Evolutionary conservation across 2,888 invertebrate species (phyloP).

Genomic region (Cepaea hortensis): DNA sequence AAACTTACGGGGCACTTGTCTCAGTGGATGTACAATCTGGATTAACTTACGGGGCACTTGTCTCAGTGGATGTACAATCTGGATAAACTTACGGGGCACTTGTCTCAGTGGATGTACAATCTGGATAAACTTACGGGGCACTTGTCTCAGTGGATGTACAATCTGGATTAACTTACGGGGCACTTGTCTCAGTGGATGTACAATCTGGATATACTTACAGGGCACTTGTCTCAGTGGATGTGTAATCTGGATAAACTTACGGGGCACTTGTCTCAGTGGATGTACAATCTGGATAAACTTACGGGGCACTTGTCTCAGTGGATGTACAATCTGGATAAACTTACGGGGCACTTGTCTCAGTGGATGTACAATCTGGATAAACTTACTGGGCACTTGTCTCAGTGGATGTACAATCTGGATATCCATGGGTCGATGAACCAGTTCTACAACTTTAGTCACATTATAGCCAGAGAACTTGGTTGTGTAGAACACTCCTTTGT

Average conservation of each 20-base stretch:
- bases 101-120: constrained; percentile 89
- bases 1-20: constrained; percentile 79
- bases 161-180: constrained; percentile 61
- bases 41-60: constrained; percentile 78
- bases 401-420: constrained; percentile 88
- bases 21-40: constrained; percentile 86
- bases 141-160: constrained; percentile 88
- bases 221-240: constrained; percentile 86
- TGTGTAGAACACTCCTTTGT: constrained; percentile 92
- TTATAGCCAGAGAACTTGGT: constrained; percentile 89
- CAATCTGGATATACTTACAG: no score
- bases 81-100: constrained; percentile 69
- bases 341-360: constrained; percentile 81
- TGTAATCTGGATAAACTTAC: constrained; percentile 71
- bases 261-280: constrained; percentile 83
- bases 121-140: constrained; percentile 64
- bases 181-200: constrained; percentile 86
- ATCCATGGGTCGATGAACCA: constrained; percentile 90
- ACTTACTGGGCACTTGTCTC: constrained; percentile 80
- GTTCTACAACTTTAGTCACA: constrained; percentile 60
- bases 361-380: constrained; percentile 83
- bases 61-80: constrained; percentile 87
- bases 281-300: constrained; percentile 80
- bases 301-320: constrained; percentile 82
- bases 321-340: constrained; percentile 82